phyloP scores from a whole-genome alignment of 2,113 vertebrate genomes.

The Hoplias malabaricus region DNA sequence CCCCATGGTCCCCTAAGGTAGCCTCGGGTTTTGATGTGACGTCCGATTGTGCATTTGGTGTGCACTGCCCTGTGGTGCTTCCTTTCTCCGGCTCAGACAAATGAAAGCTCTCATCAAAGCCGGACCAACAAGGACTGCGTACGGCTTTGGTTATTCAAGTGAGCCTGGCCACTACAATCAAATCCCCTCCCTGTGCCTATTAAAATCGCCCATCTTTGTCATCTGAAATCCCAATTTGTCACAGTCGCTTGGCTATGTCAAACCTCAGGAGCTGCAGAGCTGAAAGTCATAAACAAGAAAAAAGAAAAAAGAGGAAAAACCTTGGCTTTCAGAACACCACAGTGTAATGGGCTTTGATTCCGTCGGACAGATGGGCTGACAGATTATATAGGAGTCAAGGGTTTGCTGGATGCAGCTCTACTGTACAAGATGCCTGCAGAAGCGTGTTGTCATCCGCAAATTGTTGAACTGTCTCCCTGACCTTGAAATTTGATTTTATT shows the following conservation, averaged over 20 bases:
- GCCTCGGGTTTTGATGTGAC: constrained; percentile 57
- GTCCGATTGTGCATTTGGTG: constrained; percentile 61
- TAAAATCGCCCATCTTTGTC: constrained; percentile 68
- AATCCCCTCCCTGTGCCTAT: constrained; percentile 70
- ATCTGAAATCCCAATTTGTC: constrained; percentile 74
- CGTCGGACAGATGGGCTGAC: not conserved
- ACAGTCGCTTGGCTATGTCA: constrained; percentile 67
- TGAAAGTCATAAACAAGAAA: constrained; percentile 26
- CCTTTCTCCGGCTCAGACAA: constrained; percentile 66
- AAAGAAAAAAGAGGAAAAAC: constrained; percentile 36
- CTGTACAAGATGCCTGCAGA: not conserved
- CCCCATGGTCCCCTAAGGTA: constrained; percentile 43
- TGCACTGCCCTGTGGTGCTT: constrained; percentile 44
- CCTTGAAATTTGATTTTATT: constrained; percentile 3
- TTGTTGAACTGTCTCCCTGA: not conserved
- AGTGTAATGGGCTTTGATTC: not conserved
- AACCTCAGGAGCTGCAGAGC: constrained; percentile 27
- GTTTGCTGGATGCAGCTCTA: not conserved
- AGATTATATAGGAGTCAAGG: not conserved
- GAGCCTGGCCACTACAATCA: constrained; percentile 65
- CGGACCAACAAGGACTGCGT: constrained; percentile 65
- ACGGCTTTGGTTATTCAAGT: constrained; percentile 65
- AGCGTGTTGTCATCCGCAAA: not conserved
- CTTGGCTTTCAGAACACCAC: constrained; percentile 46
- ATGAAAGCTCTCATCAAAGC: constrained; percentile 74